Evolutionary conservation across 2,888 invertebrate genomes (phyloP), one percentile per base, ranked within the genome.

Genomic region (Platycnemis pennipes): DNA sequence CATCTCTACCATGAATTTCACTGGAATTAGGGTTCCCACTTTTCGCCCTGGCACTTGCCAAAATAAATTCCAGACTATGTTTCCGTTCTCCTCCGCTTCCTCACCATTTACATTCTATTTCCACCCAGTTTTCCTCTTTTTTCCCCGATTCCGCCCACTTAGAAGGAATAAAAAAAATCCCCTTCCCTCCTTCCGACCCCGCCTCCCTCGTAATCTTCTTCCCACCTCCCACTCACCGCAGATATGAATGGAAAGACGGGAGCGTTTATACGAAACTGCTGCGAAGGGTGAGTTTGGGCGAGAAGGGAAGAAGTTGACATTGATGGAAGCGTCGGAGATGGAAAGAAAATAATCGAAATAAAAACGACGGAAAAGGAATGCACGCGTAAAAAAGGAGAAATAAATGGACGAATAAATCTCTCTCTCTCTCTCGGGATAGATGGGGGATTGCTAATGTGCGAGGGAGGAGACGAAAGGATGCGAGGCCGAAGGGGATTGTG

Each of bases 381-480:
- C 31, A 37, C 63, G 26, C 19, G 63, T 77, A n/a, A 37, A 77
- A 77, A 77, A 77, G 37, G 13, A 77, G 77, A 37, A 77, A 37
- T 8, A 77, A 77, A 77, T 77, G 31, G 11, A 11, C 31, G 37
- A 77, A 77, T 77, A 77, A 77, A 77, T 77, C 37, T 77, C 77
- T 37, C 19, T 63, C 63, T 77, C 77, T 77, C 37, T 13, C 37
- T 77, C 11, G 87, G 44, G 46, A 87, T 46, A 46, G 87, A 87
- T 87, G 87, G 46, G 22, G 87, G 44, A 87, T 87, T 87, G 87
- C 87, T 87, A 87, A 87, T 87, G 87, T 77, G 77, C 77, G 77
- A 31, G 77, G 77, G 31, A 77, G 77, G 31, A 77, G 77, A 77
- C 77, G 77, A 77, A 77, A 77, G 77, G 77, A 37, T 63, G 77